These are phyloP conservation scores for Steatornis caripensis DNA, from an alignment of 2,113 vertebrate species.

Conservation along the genomic window DNA sequence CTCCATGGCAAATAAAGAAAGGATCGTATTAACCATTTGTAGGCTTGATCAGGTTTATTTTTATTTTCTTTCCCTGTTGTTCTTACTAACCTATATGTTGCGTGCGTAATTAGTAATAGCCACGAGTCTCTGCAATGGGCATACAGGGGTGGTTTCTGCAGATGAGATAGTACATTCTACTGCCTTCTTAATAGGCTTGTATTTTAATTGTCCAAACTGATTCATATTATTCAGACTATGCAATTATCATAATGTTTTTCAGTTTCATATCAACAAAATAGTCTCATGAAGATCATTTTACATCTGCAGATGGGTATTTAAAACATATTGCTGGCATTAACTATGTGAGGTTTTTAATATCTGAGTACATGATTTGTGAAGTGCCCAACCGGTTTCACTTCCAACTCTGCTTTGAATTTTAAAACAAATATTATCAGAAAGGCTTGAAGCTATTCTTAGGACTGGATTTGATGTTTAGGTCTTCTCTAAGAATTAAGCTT, in stretches of 20 bases:
- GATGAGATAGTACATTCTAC: neutral
- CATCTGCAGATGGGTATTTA: neutral
- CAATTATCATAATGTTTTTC: neutral
- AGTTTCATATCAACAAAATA: neutral
- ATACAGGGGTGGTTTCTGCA: neutral
- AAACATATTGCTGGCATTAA: neutral
- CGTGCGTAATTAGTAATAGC: neutral
- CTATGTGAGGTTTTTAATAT: neutral
- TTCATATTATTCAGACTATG: neutral
- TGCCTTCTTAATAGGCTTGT: neutral
- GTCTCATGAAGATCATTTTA: neutral
- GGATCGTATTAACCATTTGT: neutral
- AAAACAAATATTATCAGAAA: neutral
- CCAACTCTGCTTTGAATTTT: neutral
- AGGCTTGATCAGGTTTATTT: neutral
- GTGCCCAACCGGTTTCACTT: neutral
- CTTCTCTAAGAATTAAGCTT: neutral
- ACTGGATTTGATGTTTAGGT: neutral
- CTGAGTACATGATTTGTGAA: neutral
- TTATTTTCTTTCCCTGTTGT: neutral
- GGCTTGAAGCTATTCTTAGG: neutral
- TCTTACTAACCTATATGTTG: neutral
- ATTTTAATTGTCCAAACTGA: neutral
- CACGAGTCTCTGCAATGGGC: neutral
- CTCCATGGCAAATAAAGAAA: neutral